phyloP scores from a whole-genome alignment of 2,113 vertebrate genomes.

The Myrmecophaga tridactyla region DNA sequence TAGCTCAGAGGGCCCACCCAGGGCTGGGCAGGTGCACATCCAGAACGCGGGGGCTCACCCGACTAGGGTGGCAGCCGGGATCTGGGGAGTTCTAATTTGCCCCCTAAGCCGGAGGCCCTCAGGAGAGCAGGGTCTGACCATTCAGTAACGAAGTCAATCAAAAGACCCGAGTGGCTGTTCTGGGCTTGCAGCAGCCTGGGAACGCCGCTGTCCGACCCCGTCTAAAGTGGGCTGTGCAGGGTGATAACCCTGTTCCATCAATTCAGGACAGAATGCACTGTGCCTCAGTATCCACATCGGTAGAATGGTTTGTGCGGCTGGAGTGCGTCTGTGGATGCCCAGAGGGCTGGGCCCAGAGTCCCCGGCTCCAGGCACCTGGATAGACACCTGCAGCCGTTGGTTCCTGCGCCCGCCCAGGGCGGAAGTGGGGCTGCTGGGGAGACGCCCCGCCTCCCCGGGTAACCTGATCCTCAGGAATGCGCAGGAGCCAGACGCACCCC shows the following conservation, averaged over 20 bases:
- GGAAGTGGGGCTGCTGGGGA: not conserved
- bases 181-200: not conserved
- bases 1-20: too few relatives aligned
- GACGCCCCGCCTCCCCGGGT: not conserved
- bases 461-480: constrained; percentile 71
- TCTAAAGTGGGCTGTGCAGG: not conserved
- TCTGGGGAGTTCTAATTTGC: not conserved
- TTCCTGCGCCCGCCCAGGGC: not conserved
- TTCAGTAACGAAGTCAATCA: not conserved
- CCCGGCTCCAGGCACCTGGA: not conserved
- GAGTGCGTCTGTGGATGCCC: too few relatives aligned
- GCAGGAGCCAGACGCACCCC: constrained; percentile 4
- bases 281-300: not conserved
- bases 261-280: not conserved
- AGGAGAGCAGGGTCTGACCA: not conserved
- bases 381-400: constrained; percentile 22
- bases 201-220: not conserved
- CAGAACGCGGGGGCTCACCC: not conserved
- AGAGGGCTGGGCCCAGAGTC: not conserved
- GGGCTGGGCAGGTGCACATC: too few relatives aligned
- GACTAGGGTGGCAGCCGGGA: not conserved
- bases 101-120: not conserved
- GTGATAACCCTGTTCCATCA: not conserved
- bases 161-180: not conserved
- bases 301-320: not conserved